Evolutionary conservation across 2,888 invertebrate species (phyloP).

Genomic region (Polyommatus icarus): DNA sequence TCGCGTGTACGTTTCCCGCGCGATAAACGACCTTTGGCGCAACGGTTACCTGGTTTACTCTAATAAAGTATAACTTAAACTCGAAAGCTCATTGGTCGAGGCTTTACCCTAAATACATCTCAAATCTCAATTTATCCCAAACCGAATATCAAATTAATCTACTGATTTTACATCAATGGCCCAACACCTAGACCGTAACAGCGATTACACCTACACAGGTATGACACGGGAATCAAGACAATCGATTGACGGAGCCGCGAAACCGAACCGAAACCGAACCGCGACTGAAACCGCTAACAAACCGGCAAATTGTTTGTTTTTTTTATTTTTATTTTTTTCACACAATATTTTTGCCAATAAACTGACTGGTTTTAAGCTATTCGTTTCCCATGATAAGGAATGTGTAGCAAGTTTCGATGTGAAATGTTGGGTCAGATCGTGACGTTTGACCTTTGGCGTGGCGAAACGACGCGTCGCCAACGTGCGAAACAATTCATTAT

Average conservation of each 20-base stretch:
- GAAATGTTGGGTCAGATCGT: neutral
- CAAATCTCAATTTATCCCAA: too few species aligned
- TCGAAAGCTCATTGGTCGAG: too few species aligned
- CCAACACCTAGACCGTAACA: slow-evolving; percentile 62
- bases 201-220: slow-evolving; percentile 56
- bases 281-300: slow-evolving; percentile 45
- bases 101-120: too few species aligned
- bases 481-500: neutral
- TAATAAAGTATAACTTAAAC: too few species aligned
- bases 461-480: neutral
- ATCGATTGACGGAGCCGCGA: slow-evolving; percentile 66
- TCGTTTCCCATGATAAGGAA: neutral
- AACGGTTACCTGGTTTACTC: too few species aligned
- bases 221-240: slow-evolving; percentile 63
- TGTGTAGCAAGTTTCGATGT: neutral
- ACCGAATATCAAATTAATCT: too few species aligned
- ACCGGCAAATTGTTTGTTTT: slow-evolving; percentile 43
- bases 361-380: neutral
- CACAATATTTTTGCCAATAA: neutral
- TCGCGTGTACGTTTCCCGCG: too few species aligned
- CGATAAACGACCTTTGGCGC: too few species aligned
- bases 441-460: neutral
- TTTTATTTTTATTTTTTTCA: neutral
- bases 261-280: slow-evolving; percentile 38
- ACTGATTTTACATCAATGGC: slow-evolving; percentile 40